Percentiles rank a stretch among this genome's conserved stretches.
Conservation (phyloP, 2,797 vertebrate species). For the Tangara arthus region DNA sequence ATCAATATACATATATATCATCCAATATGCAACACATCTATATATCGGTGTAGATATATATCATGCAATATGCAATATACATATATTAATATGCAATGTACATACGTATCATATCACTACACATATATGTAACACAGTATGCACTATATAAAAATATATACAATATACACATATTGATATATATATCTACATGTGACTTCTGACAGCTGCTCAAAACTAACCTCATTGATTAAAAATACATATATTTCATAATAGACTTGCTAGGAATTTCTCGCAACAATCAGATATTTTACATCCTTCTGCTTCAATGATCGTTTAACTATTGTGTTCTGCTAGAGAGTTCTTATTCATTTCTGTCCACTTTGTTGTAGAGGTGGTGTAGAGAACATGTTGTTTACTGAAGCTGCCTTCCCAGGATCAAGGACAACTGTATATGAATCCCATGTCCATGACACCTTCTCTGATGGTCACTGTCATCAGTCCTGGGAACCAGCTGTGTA, state of each 20-base stretch:
- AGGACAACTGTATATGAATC: background rate
- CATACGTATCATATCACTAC: background rate
- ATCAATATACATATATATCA: background rate
- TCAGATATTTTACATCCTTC: rapidly evolving
- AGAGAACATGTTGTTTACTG: background rate
- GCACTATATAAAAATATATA: background rate
- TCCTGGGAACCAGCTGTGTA: background rate
- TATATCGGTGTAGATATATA: background rate
- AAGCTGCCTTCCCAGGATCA: background rate
- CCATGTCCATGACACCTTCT: background rate
- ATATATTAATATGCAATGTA: background rate
- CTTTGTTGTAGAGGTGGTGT: background rate
- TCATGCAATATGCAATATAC: background rate
- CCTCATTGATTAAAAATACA: background rate
- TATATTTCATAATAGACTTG: rapidly evolving
- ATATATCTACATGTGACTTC: rapidly evolving
- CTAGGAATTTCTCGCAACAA: rapidly evolving
- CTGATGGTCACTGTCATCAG: rapidly evolving
- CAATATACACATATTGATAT: background rate
- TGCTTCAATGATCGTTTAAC: background rate
- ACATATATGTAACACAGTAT: background rate
- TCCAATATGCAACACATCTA: background rate
- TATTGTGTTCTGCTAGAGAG: background rate
- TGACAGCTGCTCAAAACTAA: background rate
- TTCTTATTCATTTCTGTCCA: background rate